These are phyloP conservation scores for Boloria selene DNA, from an alignment of 2,888 invertebrate genomes.

Conservation along the genomic window DNA sequence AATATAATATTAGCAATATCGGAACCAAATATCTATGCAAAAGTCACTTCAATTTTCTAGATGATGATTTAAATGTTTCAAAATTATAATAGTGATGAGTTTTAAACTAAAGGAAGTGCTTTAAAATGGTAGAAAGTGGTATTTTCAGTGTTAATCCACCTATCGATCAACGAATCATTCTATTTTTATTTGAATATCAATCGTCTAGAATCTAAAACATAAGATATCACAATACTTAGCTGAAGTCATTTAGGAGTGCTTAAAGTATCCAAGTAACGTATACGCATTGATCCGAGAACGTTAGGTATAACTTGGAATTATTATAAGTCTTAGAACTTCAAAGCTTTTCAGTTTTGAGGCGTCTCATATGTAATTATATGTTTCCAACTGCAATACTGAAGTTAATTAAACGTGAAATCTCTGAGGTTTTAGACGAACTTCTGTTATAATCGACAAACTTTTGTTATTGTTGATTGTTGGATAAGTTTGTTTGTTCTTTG, in stretches of 20 bases:
- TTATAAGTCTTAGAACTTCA: constrained; percentile 30
- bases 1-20: too few species aligned
- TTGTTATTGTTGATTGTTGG: constrained; percentile 23
- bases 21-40: too few species aligned
- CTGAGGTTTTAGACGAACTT: constrained; percentile 27
- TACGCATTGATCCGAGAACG: constrained; percentile 18
- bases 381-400: constrained; percentile 27
- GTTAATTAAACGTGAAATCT: constrained; percentile 35
- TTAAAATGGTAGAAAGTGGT: too few species aligned
- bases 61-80: too few species aligned
- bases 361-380: constrained; percentile 19
- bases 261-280: constrained; percentile 4
- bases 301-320: constrained; percentile 24
- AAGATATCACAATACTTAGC: too few species aligned
- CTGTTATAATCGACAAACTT: constrained; percentile 30
- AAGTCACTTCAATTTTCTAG: too few species aligned
- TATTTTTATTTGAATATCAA: too few species aligned
- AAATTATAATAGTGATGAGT: too few species aligned
- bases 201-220: too few species aligned
- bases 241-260: not conserved
- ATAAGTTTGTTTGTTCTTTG: not conserved
- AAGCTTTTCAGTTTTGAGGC: constrained; percentile 29
- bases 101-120: too few species aligned
- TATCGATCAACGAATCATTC: too few species aligned
- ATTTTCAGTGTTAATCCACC: too few species aligned